Percentiles rank a stretch among this genome's conserved stretches.
Evolutionary conservation across 2,888 invertebrate species (phyloP).

Genomic region (Onchidella celtica): DNA sequence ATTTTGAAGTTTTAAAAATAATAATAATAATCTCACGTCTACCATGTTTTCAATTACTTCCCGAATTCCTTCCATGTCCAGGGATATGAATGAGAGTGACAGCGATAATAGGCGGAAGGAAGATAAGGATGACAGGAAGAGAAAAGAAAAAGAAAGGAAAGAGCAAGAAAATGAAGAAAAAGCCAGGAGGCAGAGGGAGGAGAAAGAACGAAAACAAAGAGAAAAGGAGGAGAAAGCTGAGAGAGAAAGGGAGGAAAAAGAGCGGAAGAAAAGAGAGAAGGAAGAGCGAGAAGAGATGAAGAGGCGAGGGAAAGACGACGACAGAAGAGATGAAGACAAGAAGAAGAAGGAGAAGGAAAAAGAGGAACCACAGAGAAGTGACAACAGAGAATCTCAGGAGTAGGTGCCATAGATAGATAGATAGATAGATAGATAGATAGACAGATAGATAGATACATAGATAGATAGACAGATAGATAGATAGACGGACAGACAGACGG

Average conservation of each 20-base stretch:
- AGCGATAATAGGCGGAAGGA: neutral
- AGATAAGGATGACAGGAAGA: neutral
- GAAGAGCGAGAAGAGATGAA: neutral
- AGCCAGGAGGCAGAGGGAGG: neutral
- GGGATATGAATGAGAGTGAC: neutral
- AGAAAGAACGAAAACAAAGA: neutral
- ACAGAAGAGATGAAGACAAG: neutral
- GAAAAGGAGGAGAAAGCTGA: neutral
- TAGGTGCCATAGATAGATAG: neutral
- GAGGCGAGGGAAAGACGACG: neutral
- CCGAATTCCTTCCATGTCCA: too few relatives aligned
- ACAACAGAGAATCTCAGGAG: neutral
- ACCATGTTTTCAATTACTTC: too few relatives aligned
- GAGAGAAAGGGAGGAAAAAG: neutral
- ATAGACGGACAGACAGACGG: too few relatives aligned
- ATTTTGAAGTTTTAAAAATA: too few relatives aligned
- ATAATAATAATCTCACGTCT: too few relatives aligned
- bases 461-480: too few relatives aligned
- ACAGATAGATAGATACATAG: too few relatives aligned
- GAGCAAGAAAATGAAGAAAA: neutral
- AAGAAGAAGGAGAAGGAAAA: neutral
- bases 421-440: too few relatives aligned
- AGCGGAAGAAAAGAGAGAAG: neutral
- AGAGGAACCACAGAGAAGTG: neutral
- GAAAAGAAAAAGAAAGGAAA: constrained; percentile 1